Conservation (phyloP, 2,113 vertebrate species). For the Delphinus delphis region DNA sequence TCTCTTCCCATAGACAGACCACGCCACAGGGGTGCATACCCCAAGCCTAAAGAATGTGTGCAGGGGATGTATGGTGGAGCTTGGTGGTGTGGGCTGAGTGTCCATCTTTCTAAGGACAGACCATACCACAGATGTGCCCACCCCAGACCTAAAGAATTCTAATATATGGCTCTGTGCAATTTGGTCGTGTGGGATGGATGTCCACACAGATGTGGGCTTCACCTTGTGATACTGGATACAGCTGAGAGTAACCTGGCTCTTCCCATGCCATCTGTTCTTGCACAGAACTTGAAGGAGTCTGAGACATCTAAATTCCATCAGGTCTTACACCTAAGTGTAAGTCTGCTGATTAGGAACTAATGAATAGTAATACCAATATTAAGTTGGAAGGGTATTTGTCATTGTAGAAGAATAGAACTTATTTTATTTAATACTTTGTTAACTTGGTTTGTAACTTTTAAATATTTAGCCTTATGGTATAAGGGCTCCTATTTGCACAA, state of each 20-base stretch:
- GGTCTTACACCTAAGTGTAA: background rate
- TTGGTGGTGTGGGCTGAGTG: background rate
- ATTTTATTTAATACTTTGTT: background rate
- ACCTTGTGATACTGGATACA: background rate
- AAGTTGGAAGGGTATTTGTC: background rate
- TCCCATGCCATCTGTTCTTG: background rate
- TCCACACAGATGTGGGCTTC: background rate
- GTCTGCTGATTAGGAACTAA: background rate
- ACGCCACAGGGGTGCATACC: background rate
- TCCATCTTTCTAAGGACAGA: background rate
- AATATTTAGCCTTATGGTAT: background rate
- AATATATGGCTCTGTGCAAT: background rate
- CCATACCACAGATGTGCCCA: accelerated
- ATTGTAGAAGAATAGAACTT: background rate
- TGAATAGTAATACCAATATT: background rate
- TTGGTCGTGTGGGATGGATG: background rate
- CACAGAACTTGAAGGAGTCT: background rate
- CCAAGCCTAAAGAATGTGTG: background rate
- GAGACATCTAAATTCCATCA: background rate
- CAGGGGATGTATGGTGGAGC: background rate
- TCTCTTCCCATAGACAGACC: background rate
- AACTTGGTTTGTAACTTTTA: background rate
- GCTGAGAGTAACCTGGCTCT: background rate
- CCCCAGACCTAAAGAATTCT: background rate
- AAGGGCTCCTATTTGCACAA: background rate